Evolutionary conservation across 2,113 vertebrate genomes (phyloP).

Genomic region (Okapia johnstoni): DNA sequence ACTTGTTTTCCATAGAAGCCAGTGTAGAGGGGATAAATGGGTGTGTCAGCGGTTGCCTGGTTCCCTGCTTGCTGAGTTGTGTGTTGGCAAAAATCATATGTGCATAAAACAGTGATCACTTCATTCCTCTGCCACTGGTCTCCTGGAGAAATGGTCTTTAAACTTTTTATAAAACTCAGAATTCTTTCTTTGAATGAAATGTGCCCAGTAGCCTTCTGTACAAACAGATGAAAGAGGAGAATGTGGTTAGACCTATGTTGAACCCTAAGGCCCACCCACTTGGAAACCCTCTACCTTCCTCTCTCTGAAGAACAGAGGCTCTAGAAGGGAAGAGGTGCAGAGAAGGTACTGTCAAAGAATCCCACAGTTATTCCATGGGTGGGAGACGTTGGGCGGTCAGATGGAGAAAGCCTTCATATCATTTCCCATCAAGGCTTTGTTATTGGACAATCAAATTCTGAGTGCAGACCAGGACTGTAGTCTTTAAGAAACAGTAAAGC

Average conservation of each 20-base stretch:
- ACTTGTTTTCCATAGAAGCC: neutral
- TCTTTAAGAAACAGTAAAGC: neutral
- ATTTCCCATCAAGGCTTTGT: neutral
- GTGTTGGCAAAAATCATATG: neutral
- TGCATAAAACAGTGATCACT: neutral
- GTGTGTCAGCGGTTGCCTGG: neutral
- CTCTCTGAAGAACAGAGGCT: neutral
- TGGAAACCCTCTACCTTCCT: neutral
- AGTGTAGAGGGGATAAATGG: neutral
- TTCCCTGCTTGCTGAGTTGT: neutral
- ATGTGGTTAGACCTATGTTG: neutral
- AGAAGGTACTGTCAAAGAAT: neutral
- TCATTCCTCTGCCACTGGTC: neutral
- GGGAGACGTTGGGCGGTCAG: neutral
- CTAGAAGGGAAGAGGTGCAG: neutral
- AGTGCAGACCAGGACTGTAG: neutral
- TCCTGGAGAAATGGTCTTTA: neutral
- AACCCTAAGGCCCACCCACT: neutral
- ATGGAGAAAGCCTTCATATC: neutral
- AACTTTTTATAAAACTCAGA: neutral
- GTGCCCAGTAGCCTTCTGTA: neutral
- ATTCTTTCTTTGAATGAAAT: neutral
- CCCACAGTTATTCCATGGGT: neutral
- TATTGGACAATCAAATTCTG: too few species aligned
- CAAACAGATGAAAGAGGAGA: neutral